phyloP scores from a whole-genome alignment of 2,888 invertebrate genomes.

The Bursaphelenchus okinawaensis region DNA sequence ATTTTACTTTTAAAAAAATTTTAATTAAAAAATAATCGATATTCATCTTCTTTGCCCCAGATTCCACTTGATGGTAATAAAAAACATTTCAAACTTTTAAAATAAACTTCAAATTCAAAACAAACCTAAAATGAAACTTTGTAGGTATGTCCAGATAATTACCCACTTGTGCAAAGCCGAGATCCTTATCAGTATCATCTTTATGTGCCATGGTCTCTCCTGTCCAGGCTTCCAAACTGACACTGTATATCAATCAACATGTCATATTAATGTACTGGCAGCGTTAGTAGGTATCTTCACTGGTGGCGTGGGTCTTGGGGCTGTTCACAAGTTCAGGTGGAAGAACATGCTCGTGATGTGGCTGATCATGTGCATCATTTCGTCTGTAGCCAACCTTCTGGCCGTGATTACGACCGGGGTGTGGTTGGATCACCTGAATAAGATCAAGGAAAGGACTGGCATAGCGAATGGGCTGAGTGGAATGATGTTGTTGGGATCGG shows the following conservation, averaged over 20 bases:
- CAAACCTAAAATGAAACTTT: conserved; percentile 7
- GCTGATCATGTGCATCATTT: conserved; percentile 51
- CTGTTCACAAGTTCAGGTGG: conserved; percentile 52
- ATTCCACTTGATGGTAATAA: neutral
- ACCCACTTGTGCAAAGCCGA: conserved; percentile 52
- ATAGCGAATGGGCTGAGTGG: conserved; percentile 51
- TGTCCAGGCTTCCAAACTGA: conserved; percentile 40
- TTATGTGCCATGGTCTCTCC: conserved; percentile 37
- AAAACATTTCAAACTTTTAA: too few relatives aligned
- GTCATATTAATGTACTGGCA: conserved; percentile 55
- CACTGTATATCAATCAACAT: conserved; percentile 50
- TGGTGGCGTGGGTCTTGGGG: conserved; percentile 53
- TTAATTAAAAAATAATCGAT: too few relatives aligned
- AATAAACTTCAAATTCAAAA: too few relatives aligned
- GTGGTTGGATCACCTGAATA: conserved; percentile 54
- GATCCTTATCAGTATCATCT: conserved; percentile 44
- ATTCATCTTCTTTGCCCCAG: conserved; percentile 9
- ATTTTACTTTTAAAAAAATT: too few relatives aligned
- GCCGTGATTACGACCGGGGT: conserved; percentile 53
- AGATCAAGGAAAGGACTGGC: conserved; percentile 51
- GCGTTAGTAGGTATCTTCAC: conserved; percentile 51
- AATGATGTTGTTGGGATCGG: conserved; percentile 51
- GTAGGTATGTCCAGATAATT: conserved; percentile 48
- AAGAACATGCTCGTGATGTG: conserved; percentile 48
- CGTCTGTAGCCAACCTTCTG: conserved; percentile 49